Evolutionary conservation across 2,888 invertebrate species (phyloP).

Genomic region (Oligia strigilis): DNA sequence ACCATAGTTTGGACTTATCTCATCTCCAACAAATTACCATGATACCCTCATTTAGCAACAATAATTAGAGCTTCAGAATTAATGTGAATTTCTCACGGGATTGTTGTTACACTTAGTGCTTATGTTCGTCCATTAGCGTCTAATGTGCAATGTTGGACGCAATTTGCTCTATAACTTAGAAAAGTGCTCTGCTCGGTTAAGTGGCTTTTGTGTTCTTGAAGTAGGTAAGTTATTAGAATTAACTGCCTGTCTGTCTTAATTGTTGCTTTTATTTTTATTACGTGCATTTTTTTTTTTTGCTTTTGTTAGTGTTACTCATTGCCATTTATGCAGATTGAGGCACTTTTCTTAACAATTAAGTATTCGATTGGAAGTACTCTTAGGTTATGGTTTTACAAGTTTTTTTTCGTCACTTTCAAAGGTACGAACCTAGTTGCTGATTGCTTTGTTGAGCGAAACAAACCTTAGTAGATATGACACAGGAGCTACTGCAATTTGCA

Average conservation of each 20-base stretch:
- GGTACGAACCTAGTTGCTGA: not conserved
- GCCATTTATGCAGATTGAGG: not conserved
- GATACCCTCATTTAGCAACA: conserved; percentile 44
- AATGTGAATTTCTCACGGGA: conserved; percentile 58
- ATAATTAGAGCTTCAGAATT: conserved; percentile 56
- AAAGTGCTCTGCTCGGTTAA: conserved; percentile 9
- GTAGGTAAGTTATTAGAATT: conserved; percentile 1
- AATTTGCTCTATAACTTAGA: conserved; percentile 50
- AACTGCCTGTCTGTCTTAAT: conserved; percentile 7
- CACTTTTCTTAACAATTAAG: not conserved
- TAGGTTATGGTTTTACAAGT: not conserved
- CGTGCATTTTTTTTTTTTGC: not conserved
- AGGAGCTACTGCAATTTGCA: not conserved
- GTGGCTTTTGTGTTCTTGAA: conserved; percentile 38
- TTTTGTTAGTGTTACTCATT: not conserved
- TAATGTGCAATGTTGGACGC: conserved; percentile 46
- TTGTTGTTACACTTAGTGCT: conserved; percentile 53
- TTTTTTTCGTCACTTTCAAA: not conserved
- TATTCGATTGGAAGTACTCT: not conserved
- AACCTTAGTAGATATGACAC: not conserved
- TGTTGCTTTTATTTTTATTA: conserved; percentile 1
- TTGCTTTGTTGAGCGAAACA: not conserved
- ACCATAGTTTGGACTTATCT: conserved; percentile 35
- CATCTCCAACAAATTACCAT: conserved; percentile 44
- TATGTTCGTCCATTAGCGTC: conserved; percentile 48